These are phyloP conservation scores for Periphyllus acericola DNA, from an alignment of 2,888 invertebrate genomes.

Conservation along the genomic window DNA sequence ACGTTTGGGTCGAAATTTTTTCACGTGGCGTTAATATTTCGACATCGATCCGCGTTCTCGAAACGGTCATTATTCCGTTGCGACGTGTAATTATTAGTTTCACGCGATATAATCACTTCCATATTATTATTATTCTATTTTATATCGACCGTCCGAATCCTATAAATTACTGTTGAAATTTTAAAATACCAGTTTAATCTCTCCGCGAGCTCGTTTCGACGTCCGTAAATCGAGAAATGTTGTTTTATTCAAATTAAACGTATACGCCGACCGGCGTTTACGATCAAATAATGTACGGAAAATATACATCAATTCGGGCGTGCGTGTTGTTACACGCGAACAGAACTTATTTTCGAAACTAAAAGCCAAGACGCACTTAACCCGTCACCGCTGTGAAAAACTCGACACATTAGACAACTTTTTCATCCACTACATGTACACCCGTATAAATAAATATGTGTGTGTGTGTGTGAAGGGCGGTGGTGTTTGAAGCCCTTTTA, in stretches of 20 bases:
- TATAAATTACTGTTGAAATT: conserved; percentile 33
- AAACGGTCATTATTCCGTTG: neutral
- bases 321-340: neutral
- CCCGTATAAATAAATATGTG: neutral
- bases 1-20: no score
- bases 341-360: conserved; percentile 46
- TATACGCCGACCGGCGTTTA: conserved; percentile 2
- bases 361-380: conserved; percentile 54
- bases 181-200: conserved; percentile 50
- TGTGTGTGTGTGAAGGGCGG: neutral
- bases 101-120: no score
- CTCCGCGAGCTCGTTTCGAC: neutral
- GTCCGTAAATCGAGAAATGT: conserved; percentile 54
- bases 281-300: neutral
- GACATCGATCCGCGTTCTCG: neutral
- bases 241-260: conserved; percentile 57
- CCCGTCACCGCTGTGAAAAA: conserved; percentile 41
- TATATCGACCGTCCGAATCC: conserved; percentile 14
- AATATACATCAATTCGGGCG: conserved; percentile 13
- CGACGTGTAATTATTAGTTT: no score
- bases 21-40: neutral
- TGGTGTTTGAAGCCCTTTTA: conserved; percentile 37
- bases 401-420: conserved; percentile 52
- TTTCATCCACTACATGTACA: conserved; percentile 18
- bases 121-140: neutral